Evolutionary conservation across 2,888 invertebrate species (phyloP).

Genomic region (Diplazon laetatorius): DNA sequence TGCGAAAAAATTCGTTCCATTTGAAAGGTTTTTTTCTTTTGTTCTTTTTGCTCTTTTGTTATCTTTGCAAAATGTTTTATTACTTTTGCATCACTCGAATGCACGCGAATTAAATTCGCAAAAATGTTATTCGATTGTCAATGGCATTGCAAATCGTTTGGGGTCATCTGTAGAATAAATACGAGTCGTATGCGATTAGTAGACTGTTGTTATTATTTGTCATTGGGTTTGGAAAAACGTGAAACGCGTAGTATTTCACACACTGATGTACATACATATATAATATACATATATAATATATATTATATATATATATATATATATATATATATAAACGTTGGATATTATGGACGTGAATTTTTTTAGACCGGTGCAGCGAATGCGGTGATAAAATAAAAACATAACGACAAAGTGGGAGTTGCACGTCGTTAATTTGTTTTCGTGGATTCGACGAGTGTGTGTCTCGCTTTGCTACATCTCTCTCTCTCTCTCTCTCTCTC

Average conservation of each 20-base stretch:
- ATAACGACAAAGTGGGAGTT: constrained; percentile 30
- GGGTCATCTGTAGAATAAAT: neutral
- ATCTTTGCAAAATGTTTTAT: too few relatives aligned
- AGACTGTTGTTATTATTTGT: constrained; percentile 14
- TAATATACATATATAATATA: too few relatives aligned
- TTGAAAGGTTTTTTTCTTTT: too few relatives aligned
- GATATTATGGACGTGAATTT: too few relatives aligned
- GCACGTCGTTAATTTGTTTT: constrained; percentile 24
- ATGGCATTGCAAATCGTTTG: neutral
- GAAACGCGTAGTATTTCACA: constrained; percentile 12
- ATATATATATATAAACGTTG: too few relatives aligned
- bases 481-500: neutral
- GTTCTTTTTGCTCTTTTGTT: too few relatives aligned
- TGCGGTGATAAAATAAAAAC: constrained; percentile 56
- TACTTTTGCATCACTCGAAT: too few relatives aligned
- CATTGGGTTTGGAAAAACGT: neutral
- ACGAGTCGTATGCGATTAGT: neutral
- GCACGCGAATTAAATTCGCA: too few relatives aligned
- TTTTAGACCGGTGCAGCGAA: neutral
- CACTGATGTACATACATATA: neutral
- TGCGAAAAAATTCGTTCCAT: too few relatives aligned
- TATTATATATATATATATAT: too few relatives aligned
- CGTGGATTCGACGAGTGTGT: constrained; percentile 26
- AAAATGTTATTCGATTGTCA: neutral
- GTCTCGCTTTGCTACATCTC: too few relatives aligned